phyloP scores from a whole-genome alignment of 2,797 vertebrate species.

The Aplochiton taeniatus region DNA sequence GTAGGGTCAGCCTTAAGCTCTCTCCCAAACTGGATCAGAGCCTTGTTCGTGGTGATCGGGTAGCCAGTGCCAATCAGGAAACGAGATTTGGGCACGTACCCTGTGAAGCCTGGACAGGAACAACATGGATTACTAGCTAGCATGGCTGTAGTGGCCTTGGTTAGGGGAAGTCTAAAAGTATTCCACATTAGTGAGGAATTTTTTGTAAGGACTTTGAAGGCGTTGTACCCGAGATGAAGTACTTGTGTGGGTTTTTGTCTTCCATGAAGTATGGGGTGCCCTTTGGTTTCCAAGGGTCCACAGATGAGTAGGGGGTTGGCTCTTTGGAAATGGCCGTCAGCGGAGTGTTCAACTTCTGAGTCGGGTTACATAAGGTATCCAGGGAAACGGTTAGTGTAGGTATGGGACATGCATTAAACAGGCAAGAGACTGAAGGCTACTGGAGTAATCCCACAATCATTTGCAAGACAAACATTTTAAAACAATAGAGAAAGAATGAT shows the following conservation, averaged over 20 bases:
- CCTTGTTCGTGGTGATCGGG: slow-evolving; percentile 67
- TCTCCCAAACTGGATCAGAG: slow-evolving; percentile 71
- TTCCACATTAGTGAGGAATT: too few species aligned
- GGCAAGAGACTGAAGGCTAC: too few species aligned
- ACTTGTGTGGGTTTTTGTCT: slow-evolving; percentile 75
- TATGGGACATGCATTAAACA: too few species aligned
- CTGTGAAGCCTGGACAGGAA: slow-evolving; percentile 71
- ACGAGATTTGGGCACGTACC: slow-evolving; percentile 69
- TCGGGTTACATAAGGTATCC: background rate
- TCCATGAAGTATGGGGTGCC: slow-evolving; percentile 75
- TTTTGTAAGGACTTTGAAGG: too few species aligned
- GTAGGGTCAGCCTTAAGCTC: slow-evolving; percentile 38
- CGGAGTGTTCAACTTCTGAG: slow-evolving; percentile 41
- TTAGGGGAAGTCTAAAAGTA: too few species aligned
- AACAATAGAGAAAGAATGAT: background rate
- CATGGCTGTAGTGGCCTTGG: too few species aligned
- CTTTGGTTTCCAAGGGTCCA: slow-evolving; percentile 33
- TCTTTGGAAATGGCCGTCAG: slow-evolving; percentile 45
- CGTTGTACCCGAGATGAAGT: slow-evolving; percentile 80
- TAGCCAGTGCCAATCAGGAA: slow-evolving; percentile 73
- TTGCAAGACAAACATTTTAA: background rate
- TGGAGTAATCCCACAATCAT: too few species aligned
- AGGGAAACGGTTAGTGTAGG: background rate
- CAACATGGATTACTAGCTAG: background rate
- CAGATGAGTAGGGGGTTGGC: slow-evolving; percentile 28